These are phyloP conservation scores for Leucophora obtusa DNA, from an alignment of 2,888 invertebrate genomes.

Conservation along the genomic window DNA sequence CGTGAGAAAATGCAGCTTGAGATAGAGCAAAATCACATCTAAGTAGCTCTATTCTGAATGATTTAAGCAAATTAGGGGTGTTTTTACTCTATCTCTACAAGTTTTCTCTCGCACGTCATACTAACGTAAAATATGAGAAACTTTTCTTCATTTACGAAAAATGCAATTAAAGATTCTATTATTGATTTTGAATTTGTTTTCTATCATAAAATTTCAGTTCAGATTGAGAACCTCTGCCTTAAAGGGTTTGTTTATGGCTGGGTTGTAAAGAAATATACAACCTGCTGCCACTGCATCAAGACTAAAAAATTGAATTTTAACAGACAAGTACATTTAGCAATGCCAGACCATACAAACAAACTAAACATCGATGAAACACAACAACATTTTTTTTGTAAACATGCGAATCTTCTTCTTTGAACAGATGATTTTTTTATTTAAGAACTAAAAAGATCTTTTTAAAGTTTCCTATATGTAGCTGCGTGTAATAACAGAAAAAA, in stretches of 20 bases:
- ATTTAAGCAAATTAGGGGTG: too few relatives aligned
- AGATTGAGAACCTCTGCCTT: not conserved
- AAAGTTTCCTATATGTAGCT: conserved; percentile 3
- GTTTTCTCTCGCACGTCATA: too few relatives aligned
- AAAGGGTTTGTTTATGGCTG: conserved; percentile 2
- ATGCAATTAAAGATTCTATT: too few relatives aligned
- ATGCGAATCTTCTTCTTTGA: conserved; percentile 50
- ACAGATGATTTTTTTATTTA: conserved; percentile 32
- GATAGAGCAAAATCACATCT: too few relatives aligned
- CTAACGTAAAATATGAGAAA: too few relatives aligned
- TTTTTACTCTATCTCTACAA: too few relatives aligned
- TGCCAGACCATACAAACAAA: conserved; percentile 29
- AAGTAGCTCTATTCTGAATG: too few relatives aligned
- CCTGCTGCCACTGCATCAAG: conserved; percentile 57
- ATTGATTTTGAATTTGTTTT: too few relatives aligned
- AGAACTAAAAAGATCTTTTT: not conserved
- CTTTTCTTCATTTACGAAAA: too few relatives aligned
- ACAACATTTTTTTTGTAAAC: conserved; percentile 31
- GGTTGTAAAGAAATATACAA: conserved; percentile 32
- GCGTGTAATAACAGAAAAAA: conserved; percentile 33
- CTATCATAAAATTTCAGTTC: too few relatives aligned
- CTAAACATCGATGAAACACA: conserved; percentile 37
- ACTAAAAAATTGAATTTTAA: conserved; percentile 41
- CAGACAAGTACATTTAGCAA: conserved; percentile 59
- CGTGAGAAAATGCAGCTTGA: too few relatives aligned